A percentile compares a stretch with the other conserved stretches of the same genome.
phyloP scores from a whole-genome alignment of 2,888 invertebrate species.

The Anarsia innoxiella region DNA sequence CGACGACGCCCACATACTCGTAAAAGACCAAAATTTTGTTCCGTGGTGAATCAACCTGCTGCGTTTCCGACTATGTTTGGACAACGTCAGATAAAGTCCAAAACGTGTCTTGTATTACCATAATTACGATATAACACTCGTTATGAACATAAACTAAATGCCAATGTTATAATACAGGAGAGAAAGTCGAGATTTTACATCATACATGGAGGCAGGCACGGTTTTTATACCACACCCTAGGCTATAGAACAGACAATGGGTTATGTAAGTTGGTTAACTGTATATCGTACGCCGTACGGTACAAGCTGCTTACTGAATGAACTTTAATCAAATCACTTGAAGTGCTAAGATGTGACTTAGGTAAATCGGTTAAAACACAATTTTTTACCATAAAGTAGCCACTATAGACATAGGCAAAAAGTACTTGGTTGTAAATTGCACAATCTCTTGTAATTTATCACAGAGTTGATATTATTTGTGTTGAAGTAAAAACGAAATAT shows the following conservation, averaged over 20 bases:
- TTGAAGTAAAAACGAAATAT: background rate
- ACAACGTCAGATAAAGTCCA: background rate
- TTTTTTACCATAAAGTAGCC: no score
- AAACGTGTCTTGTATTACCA: conserved; percentile 8
- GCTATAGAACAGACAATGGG: conserved; percentile 39
- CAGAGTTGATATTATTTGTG: no score
- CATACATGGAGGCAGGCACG: conserved; percentile 26
- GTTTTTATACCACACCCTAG: conserved; percentile 28
- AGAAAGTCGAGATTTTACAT: conserved; percentile 49
- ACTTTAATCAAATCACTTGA: no score
- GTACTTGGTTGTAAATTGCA: no score
- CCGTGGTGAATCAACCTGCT: conserved; percentile 6
- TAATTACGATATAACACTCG: conserved; percentile 8
- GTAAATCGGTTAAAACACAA: no score
- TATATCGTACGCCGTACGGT: no score
- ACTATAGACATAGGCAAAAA: no score
- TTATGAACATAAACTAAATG: conserved; percentile 11
- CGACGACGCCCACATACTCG: conserved; percentile 11
- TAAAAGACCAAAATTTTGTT: conserved; percentile 13
- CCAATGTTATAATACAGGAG: conserved; percentile 21
- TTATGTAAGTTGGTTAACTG: conserved; percentile 36
- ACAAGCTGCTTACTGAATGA: no score
- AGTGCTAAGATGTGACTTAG: no score
- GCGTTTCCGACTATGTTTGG: conserved; percentile 3
- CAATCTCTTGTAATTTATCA: no score